Evolutionary conservation across 2,888 invertebrate species (phyloP).

Genomic region (Ichneumoninae sp.): DNA sequence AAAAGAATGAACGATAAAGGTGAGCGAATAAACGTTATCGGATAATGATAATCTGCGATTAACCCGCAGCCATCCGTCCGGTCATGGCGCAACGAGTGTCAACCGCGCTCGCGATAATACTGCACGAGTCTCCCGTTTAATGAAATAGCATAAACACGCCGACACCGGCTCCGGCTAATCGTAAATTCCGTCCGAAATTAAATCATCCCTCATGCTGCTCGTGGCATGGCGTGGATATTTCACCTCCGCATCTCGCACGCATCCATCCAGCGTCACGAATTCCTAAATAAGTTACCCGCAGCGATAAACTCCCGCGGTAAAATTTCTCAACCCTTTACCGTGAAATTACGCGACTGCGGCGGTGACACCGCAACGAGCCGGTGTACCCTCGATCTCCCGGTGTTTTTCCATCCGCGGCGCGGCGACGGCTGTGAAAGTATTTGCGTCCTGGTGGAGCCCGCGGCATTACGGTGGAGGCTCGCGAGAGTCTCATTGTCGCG

Average conservation of each 20-base stretch:
- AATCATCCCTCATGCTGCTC: no score
- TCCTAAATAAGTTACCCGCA: not conserved
- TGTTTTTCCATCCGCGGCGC: not conserved
- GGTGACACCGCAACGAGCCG: not conserved
- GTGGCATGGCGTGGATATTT: not conserved
- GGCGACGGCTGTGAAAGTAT: not conserved
- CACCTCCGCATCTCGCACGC: not conserved
- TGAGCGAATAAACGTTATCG: no score
- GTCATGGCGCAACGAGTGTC: not conserved
- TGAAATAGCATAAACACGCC: not conserved
- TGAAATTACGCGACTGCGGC: slow-evolving; percentile 5
- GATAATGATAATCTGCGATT: no score
- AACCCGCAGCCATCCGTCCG: no score
- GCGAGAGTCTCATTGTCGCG: slow-evolving; percentile 49
- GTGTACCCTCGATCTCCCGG: not conserved
- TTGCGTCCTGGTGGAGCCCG: not conserved
- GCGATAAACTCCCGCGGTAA: not conserved
- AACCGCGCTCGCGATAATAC: not conserved
- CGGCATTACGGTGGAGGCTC: slow-evolving; percentile 14
- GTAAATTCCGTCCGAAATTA: not conserved
- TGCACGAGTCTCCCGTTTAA: not conserved
- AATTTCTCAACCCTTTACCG: slow-evolving; percentile 1
- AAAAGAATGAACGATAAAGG: no score
- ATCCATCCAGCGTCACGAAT: not conserved
- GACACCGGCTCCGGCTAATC: not conserved